Evolutionary conservation across 1,140 invertebrate genomes (phyloP).

Genomic region (Bombus haemorrhoidalis): DNA sequence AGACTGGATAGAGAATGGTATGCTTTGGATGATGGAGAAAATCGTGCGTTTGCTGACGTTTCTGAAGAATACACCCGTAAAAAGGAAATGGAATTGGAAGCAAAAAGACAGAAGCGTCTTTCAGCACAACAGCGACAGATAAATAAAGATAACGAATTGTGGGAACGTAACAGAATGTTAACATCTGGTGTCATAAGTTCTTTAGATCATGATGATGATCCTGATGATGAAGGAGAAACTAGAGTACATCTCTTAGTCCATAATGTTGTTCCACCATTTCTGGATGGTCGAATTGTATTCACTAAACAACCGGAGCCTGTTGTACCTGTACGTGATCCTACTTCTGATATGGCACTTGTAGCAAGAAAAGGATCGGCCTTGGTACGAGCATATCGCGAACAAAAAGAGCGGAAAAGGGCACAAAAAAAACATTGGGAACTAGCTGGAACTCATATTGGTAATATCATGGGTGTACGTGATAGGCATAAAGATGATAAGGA

Average conservation of each 20-base stretch:
- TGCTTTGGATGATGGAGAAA: slow-evolving; percentile 94
- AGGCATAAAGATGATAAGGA: slow-evolving; percentile 91
- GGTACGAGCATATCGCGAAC: slow-evolving; percentile 95
- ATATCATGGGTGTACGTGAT: slow-evolving; percentile 95
- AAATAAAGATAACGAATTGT: slow-evolving; percentile 98
- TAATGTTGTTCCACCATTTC: slow-evolving; percentile 99
- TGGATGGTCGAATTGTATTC: slow-evolving; percentile 98
- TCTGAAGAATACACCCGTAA: slow-evolving; percentile 95
- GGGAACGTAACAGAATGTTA: slow-evolving; percentile 99
- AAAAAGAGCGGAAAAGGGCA: slow-evolving; percentile 97
- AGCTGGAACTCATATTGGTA: slow-evolving; percentile 96
- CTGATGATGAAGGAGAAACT: slow-evolving; percentile 95
- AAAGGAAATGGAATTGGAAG: slow-evolving; percentile 95
- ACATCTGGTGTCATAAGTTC: slow-evolving; percentile 97
- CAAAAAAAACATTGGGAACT: slow-evolving; percentile 99
- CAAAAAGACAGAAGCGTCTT: slow-evolving; percentile 94
- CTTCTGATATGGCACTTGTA: slow-evolving; percentile 98
- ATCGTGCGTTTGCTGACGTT: slow-evolving; percentile 95
- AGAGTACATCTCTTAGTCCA: slow-evolving; percentile 98
- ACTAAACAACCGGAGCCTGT: slow-evolving; percentile 97
- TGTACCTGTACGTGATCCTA: slow-evolving; percentile 92
- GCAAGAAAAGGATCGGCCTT: slow-evolving; percentile 97
- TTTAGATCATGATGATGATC: slow-evolving; percentile 95
- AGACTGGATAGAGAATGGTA: slow-evolving; percentile 96
- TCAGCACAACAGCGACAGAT: slow-evolving; percentile 97